Evolutionary conservation across 2,888 invertebrate species (phyloP), one percentile per base, ranked within the genome.

Genomic region (Rapana venosa): DNA sequence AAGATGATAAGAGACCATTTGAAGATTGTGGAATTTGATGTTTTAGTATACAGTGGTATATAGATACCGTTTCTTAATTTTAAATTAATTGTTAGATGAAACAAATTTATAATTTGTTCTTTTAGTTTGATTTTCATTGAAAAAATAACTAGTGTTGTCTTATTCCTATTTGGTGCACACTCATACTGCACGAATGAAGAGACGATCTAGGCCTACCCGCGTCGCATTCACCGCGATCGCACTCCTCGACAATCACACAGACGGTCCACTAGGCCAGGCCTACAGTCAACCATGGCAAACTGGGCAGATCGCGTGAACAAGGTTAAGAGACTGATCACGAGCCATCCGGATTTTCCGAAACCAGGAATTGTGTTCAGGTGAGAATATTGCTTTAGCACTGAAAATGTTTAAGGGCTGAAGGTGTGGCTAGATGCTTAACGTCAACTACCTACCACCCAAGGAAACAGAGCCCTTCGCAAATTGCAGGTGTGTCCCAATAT

Each of bases 281-380:
- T 17, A 47, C 47, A 8, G 47, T 47, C 47, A n/a, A 74, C 26
- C 26, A 26, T 84, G 26, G 4, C n/a, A n/a, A 88, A 26, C 89
- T 89, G 90, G 84, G 90, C 90, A 74, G 93, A 93, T 87, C 92
- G 92, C 87, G 90, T 94, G 1, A 85, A 90, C 66, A 90, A 91
- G 87, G 92, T 93, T 5, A 92, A 93, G 66, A 85, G 92, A 8
- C 15, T 91, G 26, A 92, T 95, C 17, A 92, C 90, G 90, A 90
- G 90, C 92, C 98, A 97, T 96, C 97, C 97, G 0, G 97, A 98
- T 96, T 99, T 98, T 96, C 99, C 99, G 0, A 98, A 98, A 96
- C 97, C 97, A 91, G 98, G 98, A 88, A 97, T 99, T 91, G 93
- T 97, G 89, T 99, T 98, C 96, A 97, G 97, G 98, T 98, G 97